phyloP scores from a whole-genome alignment of 2,113 vertebrate species.

The Tachysurus vachellii region DNA sequence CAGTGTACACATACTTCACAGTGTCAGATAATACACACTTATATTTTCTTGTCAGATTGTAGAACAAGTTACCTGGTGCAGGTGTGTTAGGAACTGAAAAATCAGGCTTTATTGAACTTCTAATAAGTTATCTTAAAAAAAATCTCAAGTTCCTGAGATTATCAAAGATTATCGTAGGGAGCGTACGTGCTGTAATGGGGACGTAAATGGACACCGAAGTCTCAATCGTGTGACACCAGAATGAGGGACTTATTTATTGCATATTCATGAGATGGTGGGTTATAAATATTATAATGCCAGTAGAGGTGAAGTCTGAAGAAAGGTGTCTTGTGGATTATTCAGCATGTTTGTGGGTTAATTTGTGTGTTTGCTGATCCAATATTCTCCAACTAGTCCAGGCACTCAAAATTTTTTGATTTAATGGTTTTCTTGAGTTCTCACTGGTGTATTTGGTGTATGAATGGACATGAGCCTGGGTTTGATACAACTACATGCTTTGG shows the following conservation, averaged over 20 bases:
- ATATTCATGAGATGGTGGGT: background rate
- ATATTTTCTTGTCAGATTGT: background rate
- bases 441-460: background rate
- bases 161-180: background rate
- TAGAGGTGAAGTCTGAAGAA: background rate
- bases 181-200: background rate
- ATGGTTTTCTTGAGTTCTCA: background rate
- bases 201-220: background rate
- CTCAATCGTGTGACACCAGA: background rate
- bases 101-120: background rate
- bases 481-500: background rate
- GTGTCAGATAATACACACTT: background rate
- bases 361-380: background rate
- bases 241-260: background rate
- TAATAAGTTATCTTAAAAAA: background rate
- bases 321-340: background rate
- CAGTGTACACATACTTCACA: background rate
- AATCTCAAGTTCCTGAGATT: background rate
- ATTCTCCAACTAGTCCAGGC: background rate
- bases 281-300: background rate
- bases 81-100: background rate
- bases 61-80: background rate
- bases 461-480: background rate
- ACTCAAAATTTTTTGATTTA: background rate
- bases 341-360: background rate